A percentile compares a stretch with the other conserved stretches of the same genome.
phyloP scores from a whole-genome alignment of 2,113 vertebrate species.

The Setophaga kirtlandii region DNA sequence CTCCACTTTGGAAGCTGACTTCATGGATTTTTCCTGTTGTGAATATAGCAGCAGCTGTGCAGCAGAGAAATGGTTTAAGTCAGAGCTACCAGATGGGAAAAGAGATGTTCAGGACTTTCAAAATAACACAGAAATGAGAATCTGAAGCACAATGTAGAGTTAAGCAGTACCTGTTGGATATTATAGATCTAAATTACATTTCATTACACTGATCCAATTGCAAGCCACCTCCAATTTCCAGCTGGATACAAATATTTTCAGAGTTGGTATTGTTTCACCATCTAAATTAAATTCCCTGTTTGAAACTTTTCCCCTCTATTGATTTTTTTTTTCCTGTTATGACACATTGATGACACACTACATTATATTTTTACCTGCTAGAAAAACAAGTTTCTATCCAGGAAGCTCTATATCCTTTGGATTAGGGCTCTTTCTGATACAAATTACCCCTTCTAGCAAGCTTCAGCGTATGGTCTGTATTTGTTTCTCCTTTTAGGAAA shows the following conservation, averaged over 20 bases:
- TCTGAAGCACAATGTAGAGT: not conserved
- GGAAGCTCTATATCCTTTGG: not conserved
- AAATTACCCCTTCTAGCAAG: not conserved
- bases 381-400: not conserved
- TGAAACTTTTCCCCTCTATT: not conserved
- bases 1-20: not conserved
- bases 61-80: not conserved
- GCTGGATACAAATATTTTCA: slow-evolving; percentile 40
- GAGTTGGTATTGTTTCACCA: slow-evolving; percentile 15
- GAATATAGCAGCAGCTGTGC: not conserved
- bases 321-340: slow-evolving; percentile 4
- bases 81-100: not conserved
- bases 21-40: not conserved
- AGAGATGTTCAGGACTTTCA: not conserved
- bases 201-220: slow-evolving; percentile 18
- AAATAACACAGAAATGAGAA: not conserved
- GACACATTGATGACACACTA: slow-evolving; percentile 1
- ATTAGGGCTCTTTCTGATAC: not conserved
- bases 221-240: not conserved
- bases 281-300: slow-evolving; percentile 34
- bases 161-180: not conserved
- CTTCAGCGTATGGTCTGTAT: not conserved
- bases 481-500: not conserved
- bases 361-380: not conserved
- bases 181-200: not conserved